Conservation (phyloP, 2,113 vertebrate genomes). For the Semnornis frantzii region DNA sequence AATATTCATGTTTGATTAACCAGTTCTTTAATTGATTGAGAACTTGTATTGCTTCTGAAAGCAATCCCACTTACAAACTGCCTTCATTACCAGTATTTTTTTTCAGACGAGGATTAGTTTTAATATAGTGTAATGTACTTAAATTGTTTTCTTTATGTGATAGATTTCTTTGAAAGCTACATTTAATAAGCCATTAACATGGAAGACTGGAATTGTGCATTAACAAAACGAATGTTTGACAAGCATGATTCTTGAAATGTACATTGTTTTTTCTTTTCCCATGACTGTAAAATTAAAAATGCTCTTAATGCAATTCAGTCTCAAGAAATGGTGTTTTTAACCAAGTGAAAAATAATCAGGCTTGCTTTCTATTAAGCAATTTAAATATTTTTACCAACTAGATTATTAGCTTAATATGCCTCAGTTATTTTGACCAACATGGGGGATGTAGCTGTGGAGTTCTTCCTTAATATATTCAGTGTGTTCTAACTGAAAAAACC, state of each 20-base stretch:
- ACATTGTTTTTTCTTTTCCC: slow-evolving; percentile 3
- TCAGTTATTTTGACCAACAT: slow-evolving; percentile 41
- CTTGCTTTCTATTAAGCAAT: slow-evolving; percentile 56
- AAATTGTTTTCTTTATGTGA: slow-evolving; percentile 31
- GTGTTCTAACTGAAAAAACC: background rate
- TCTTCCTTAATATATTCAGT: background rate
- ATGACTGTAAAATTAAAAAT: slow-evolving; percentile 25
- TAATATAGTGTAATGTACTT: background rate
- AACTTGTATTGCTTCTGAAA: background rate
- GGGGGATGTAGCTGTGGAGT: fast-evolving
- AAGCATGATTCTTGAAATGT: background rate
- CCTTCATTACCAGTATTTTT: slow-evolving; percentile 13
- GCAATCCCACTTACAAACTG: background rate
- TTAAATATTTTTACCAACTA: slow-evolving; percentile 60
- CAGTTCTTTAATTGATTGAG: background rate
- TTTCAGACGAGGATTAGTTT: slow-evolving; percentile 19
- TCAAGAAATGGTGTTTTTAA: slow-evolving; percentile 38
- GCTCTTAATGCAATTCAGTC: background rate
- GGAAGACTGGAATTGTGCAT: background rate
- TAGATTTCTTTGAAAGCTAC: slow-evolving; percentile 8
- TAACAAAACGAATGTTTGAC: slow-evolving; percentile 38
- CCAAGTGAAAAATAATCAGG: slow-evolving; percentile 22
- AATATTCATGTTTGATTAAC: background rate
- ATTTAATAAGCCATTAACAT: slow-evolving; percentile 11
- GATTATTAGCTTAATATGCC: slow-evolving; percentile 24